Evolutionary conservation across 1,140 invertebrate genomes (phyloP), one percentile per base, ranked within the genome.

Genomic region (Planococcus citri): DNA sequence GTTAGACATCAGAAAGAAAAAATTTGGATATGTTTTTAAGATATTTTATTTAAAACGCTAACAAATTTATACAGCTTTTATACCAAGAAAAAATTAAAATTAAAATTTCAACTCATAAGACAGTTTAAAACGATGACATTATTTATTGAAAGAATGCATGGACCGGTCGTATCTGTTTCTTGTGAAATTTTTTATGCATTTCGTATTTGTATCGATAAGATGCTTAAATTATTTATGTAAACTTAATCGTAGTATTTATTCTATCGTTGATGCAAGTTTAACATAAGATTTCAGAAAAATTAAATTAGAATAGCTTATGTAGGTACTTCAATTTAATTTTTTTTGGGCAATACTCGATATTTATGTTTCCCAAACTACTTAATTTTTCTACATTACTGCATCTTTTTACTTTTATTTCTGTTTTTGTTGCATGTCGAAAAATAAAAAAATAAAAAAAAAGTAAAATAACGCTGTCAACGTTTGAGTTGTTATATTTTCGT

Each of bases 351-450:
- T 22, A 22, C 6, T 58, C 51, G 21, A 22, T 25, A 64, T 64
- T 64, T 64, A 64, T 64, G 3, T 14, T 10, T 9, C 22, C 24
- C 17, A 25, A 25, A 27, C 20, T 24, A 25, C 17, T 58, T n/a
- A 24, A 64, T 24, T 64, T 64, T 64, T 25, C 22, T 64, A 24
- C n/a, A n/a, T n/a, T 64, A 64, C 10, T 64, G 10, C 1, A 64
- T 64, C 24, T 64, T 64, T 64, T 64, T 64, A 64, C 24, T 21
- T 24, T 64, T 24, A 64, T 64, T 64, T 24, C 10, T 25, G 10
- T 27, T 25, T 9, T 64, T 64, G 60, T 64, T 64, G 60, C 60
- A 64, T 64, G 60, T 64, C n/a, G n/a, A n/a, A n/a, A 64, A 24
- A 6, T 17, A 64, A 64, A 25, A 25, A 64, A 64, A 22, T 17